phyloP scores from a whole-genome alignment of 2,888 invertebrate genomes.

The Orchesella flavescens region DNA sequence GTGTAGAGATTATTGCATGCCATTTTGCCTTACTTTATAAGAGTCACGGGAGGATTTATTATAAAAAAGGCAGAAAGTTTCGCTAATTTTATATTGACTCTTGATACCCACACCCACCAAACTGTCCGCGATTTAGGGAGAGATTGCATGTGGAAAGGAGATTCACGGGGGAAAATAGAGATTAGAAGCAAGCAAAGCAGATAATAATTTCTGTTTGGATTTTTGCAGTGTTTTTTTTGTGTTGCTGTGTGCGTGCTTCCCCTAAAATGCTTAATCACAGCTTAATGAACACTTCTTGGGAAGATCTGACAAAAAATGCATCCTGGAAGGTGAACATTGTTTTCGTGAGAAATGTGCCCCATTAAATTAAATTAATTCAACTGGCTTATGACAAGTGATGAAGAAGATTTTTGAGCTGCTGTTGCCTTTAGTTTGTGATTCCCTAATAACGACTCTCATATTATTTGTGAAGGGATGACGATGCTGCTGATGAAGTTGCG shows the following conservation, averaged over 20 bases:
- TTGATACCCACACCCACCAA: neutral
- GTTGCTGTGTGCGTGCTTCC: slow-evolving; percentile 25
- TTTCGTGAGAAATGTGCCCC: slow-evolving; percentile 57
- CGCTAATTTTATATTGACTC: slow-evolving; percentile 55
- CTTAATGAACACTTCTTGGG: slow-evolving; percentile 27
- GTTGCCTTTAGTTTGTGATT: slow-evolving; percentile 28
- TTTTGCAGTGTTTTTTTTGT: neutral
- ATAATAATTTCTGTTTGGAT: slow-evolving; percentile 11
- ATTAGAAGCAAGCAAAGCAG: neutral
- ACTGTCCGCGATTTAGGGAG: neutral
- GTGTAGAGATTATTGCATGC: slow-evolving; percentile 17
- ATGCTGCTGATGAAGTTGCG: slow-evolving; percentile 48
- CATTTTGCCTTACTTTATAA: neutral
- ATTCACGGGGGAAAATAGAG: slow-evolving; percentile 1
- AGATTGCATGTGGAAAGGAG: neutral
- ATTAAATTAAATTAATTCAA: slow-evolving; percentile 55
- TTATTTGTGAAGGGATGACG: slow-evolving; percentile 10
- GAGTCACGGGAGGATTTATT: too few relatives aligned
- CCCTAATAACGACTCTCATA: neutral
- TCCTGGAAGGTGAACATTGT: slow-evolving; percentile 48
- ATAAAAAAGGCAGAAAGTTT: slow-evolving; percentile 17
- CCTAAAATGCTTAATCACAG: slow-evolving; percentile 35
- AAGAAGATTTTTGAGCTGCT: slow-evolving; percentile 22
- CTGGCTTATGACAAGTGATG: slow-evolving; percentile 40
- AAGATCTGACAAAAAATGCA: slow-evolving; percentile 31